Percentiles rank a stretch among this genome's conserved stretches.
These are phyloP conservation scores for Oscheius sp. DNA, from an alignment of 2,888 invertebrate genomes.

Conservation along the genomic window DNA sequence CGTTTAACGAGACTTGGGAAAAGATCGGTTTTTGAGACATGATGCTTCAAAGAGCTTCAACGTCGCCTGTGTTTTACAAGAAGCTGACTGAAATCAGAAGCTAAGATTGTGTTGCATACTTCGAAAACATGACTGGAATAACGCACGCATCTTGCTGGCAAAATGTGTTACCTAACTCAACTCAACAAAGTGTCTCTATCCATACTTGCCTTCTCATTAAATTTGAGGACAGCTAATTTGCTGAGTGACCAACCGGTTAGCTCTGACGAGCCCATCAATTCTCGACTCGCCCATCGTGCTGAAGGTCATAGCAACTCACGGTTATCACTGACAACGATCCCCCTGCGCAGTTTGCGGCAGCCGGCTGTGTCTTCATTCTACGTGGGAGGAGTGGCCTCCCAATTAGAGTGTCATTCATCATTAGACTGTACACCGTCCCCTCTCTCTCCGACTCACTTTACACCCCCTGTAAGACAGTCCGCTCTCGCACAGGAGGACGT, in stretches of 20 bases:
- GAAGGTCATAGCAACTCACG: slow-evolving; percentile 29
- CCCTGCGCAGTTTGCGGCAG: slow-evolving; percentile 34
- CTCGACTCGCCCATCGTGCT: slow-evolving; percentile 3
- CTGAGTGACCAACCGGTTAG: not conserved
- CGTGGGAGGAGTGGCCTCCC: slow-evolving; percentile 37
- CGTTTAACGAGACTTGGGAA: no score
- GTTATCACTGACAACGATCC: slow-evolving; percentile 34
- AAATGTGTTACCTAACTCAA: no score
- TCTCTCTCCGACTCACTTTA: slow-evolving; percentile 33
- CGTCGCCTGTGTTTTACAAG: no score
- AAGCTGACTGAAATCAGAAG: no score
- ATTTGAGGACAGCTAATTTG: not conserved
- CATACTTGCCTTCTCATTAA: not conserved
- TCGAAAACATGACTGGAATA: no score
- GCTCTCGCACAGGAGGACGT: slow-evolving; percentile 27
- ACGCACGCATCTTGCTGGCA: no score
- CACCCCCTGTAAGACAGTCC: slow-evolving; percentile 31
- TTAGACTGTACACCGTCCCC: slow-evolving; percentile 38
- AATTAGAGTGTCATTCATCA: slow-evolving; percentile 38
- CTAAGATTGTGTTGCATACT: no score
- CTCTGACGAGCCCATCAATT: slow-evolving; percentile 16
- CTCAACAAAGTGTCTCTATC: no score
- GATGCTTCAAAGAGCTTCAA: no score
- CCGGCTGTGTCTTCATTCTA: slow-evolving; percentile 26
- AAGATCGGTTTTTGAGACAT: no score